Conservation (phyloP, 2,113 vertebrate species). For the Semnornis frantzii region DNA sequence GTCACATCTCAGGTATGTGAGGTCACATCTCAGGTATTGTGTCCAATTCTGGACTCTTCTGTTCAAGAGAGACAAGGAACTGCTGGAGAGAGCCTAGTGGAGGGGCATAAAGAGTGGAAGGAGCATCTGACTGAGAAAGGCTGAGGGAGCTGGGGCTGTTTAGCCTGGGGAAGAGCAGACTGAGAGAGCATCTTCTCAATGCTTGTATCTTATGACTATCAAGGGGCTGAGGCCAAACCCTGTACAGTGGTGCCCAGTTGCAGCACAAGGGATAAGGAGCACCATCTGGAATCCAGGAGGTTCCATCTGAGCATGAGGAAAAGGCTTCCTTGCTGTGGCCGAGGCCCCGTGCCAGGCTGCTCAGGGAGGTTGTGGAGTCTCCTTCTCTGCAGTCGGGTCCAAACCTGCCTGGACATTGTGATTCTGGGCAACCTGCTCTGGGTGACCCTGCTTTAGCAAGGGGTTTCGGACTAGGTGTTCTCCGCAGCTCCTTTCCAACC, state of each 20-base stretch:
- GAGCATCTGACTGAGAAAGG: not conserved
- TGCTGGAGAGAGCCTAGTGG: not conserved
- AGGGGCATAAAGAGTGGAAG: not conserved
- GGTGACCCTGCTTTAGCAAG: not conserved
- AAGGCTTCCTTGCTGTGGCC: not conserved
- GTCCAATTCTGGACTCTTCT: not conserved
- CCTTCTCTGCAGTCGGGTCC: not conserved
- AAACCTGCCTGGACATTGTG: not conserved
- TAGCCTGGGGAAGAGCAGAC: not conserved
- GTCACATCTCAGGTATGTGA: not conserved
- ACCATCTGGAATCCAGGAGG: not conserved
- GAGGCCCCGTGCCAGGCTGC: not conserved
- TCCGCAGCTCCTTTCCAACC: not conserved
- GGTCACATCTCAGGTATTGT: not conserved
- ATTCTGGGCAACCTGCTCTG: not conserved
- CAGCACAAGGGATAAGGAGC: no score
- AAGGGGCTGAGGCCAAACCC: not conserved
- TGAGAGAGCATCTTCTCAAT: not conserved
- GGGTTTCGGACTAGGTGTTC: not conserved
- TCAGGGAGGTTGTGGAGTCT: not conserved
- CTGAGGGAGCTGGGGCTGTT: not conserved
- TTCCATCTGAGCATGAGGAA: not conserved
- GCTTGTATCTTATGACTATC: not conserved
- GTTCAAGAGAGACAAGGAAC: not conserved
- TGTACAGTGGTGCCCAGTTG: not conserved